Conservation (phyloP, 2,888 invertebrate genomes). For the Drosophila merina region DNA sequence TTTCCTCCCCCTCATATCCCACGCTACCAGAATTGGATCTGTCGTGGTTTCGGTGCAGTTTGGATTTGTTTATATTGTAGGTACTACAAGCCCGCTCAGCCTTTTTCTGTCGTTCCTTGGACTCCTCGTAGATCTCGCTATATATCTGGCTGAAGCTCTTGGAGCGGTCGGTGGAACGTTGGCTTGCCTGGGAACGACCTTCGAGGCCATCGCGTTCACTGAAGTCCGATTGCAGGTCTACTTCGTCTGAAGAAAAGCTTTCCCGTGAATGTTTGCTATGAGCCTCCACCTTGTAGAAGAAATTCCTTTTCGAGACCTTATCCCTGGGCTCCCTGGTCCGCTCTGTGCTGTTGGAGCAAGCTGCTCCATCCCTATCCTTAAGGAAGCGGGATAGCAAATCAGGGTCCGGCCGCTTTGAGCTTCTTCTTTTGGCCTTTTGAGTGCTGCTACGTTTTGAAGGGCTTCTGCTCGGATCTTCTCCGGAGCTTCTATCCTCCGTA, state of each 20-base stretch:
- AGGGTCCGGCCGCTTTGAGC: constrained; percentile 20
- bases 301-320: background rate
- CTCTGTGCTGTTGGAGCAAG: background rate
- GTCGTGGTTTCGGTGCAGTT: constrained; percentile 30
- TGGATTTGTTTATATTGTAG: constrained; percentile 30
- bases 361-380: constrained; percentile 20
- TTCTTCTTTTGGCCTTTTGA: constrained; percentile 2
- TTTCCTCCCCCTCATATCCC: constrained; percentile 10
- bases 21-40: background rate
- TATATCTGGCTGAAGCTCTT: constrained; percentile 61
- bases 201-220: constrained; percentile 2
- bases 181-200: background rate
- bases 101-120: constrained; percentile 44
- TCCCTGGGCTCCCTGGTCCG: background rate
- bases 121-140: constrained; percentile 63
- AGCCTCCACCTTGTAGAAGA: background rate
- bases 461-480: background rate
- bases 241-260: background rate
- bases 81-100: constrained; percentile 42
- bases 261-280: background rate
- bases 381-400: constrained; percentile 19
- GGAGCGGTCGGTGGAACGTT: constrained; percentile 51
- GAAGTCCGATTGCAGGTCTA: background rate
- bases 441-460: background rate
- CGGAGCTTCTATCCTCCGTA: background rate